Evolutionary conservation across 2,888 invertebrate genomes (phyloP).

Genomic region (Drosophila quasianomalipes): DNA sequence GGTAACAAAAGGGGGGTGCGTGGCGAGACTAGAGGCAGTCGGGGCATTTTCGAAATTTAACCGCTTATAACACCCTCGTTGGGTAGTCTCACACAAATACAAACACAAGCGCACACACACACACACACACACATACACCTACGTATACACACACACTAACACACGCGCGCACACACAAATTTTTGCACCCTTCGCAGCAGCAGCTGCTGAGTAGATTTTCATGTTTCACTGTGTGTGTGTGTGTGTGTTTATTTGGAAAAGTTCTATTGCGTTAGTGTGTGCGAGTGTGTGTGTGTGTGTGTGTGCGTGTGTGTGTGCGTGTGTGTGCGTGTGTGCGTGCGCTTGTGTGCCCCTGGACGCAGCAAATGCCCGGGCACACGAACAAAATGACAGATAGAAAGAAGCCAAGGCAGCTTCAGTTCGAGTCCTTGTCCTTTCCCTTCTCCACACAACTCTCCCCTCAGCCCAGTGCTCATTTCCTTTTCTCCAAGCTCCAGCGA

Average conservation of each 20-base stretch:
- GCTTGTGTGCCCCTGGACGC: conserved; percentile 47
- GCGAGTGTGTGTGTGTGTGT: conserved; percentile 32
- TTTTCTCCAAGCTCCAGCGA: conserved; percentile 28
- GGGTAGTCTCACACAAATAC: conserved; percentile 29
- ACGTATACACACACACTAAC: neutral
- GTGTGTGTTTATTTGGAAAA: conserved; percentile 24
- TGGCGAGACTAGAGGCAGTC: conserved; percentile 15
- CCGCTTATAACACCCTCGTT: conserved; percentile 77
- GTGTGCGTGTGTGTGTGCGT: conserved; percentile 27
- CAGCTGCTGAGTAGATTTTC: conserved; percentile 74
- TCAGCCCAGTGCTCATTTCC: conserved; percentile 8
- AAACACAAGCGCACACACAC: conserved; percentile 14
- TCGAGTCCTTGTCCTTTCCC: conserved; percentile 1
- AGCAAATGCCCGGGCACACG: conserved; percentile 64
- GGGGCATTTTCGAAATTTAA: conserved; percentile 67
- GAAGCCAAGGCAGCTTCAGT: conserved; percentile 42
- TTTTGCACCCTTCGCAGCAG: conserved; percentile 45
- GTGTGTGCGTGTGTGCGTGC: neutral
- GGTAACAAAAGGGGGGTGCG: conserved; percentile 4
- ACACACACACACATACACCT: conserved; percentile 3
- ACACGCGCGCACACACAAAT: conserved; percentile 27
- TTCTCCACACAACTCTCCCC: neutral
- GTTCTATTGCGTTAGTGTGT: conserved; percentile 15
- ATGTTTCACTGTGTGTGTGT: conserved; percentile 53
- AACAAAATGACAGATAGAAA: conserved; percentile 23